Conservation (phyloP, 2,888 invertebrate species). For the Limnephilus auricula region DNA sequence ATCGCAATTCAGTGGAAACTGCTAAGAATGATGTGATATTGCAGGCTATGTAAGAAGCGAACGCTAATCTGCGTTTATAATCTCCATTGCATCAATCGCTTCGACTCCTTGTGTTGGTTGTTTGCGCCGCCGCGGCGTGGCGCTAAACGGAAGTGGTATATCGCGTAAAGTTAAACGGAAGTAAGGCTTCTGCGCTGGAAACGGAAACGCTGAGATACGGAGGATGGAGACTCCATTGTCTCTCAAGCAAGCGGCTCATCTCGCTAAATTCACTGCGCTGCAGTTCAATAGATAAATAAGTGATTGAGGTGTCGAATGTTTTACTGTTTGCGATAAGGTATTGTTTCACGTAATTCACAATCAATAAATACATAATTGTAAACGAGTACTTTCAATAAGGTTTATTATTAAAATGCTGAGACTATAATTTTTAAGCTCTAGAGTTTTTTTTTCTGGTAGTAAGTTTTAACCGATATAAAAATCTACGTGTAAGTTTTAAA, state of each 20-base stretch:
- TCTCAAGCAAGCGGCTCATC: not conserved
- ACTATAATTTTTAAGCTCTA: too few species aligned
- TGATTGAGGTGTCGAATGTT: not conserved
- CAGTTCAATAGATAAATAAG: not conserved
- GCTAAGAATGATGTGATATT: not conserved
- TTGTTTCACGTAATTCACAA: not conserved
- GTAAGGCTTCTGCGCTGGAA: not conserved
- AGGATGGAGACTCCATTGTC: not conserved
- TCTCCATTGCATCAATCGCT: not conserved
- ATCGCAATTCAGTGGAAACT: not conserved
- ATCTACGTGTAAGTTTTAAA: too few species aligned
- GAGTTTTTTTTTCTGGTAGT: too few species aligned
- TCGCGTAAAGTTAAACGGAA: constrained; percentile 2
- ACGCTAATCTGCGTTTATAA: not conserved
- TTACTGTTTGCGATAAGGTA: not conserved
- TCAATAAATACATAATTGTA: not conserved
- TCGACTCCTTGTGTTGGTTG: not conserved
- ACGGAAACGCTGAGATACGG: not conserved
- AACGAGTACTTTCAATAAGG: too few species aligned
- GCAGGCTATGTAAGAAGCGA: not conserved
- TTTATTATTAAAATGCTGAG: too few species aligned
- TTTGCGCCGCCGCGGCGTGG: not conserved
- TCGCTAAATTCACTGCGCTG: not conserved
- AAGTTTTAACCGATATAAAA: too few species aligned
- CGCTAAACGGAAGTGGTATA: not conserved